Evolutionary conservation across 2,888 invertebrate species (phyloP).

Genomic region (Macrophya alboannulata): DNA sequence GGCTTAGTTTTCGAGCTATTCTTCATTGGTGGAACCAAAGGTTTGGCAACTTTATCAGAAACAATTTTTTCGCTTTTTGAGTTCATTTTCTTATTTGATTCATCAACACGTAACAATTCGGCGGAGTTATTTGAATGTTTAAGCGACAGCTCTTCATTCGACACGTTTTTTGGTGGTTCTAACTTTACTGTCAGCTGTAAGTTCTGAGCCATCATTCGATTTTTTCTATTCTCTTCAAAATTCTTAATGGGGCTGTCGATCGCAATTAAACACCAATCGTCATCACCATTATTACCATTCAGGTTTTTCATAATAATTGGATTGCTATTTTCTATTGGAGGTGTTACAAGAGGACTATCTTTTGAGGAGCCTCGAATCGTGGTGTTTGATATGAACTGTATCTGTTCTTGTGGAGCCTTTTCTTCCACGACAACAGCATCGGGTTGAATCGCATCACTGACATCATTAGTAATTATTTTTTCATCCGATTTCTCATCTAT

Average conservation of each 20-base stretch:
- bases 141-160: background rate
- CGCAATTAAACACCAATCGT: conserved; percentile 47
- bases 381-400: background rate
- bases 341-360: background rate
- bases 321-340: background rate
- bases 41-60: background rate
- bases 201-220: conserved; percentile 17
- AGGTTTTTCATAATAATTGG: background rate
- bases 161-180: background rate
- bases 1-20: conserved; percentile 24
- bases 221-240: conserved; percentile 46
- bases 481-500: background rate
- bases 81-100: background rate
- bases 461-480: background rate
- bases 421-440: background rate
- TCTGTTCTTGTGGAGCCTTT: background rate
- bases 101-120: background rate
- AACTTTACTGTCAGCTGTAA: background rate
- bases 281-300: background rate
- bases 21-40: background rate
- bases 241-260: conserved; percentile 37
- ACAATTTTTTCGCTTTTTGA: background rate
- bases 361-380: background rate
- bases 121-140: background rate
- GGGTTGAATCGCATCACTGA: background rate